Evolutionary conservation across 2,888 invertebrate genomes (phyloP), one percentile per base, ranked within the genome.

Genomic region (Lamellibrachia satsuma): DNA sequence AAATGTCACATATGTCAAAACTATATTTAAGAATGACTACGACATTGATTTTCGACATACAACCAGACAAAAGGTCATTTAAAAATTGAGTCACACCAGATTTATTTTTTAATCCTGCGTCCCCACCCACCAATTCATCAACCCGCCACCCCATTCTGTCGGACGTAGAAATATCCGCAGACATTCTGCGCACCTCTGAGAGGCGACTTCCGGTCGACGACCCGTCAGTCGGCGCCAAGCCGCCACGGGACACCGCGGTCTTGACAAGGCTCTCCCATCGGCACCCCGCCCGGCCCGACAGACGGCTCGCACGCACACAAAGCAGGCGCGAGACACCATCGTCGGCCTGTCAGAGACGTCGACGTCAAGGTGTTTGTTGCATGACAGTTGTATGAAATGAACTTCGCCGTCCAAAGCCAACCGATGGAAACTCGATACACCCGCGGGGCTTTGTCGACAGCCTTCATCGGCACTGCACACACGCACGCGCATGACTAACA

Each of bases 311-410:
- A 15, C 4, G 75, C n/a, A 75, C 22, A 75, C 75, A 75, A 75
- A 75, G 75, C 75, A 22, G 75, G 75, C 75, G 75, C 75, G 75
- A 75, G 75, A 75, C 75, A 75, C 22, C 39, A 22, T 75, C 75
- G 75, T 75, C 75, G 75, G 22, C 15, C 75, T 75, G 75, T 75
- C 75, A 75, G 22, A n/a, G 22, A 15, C 75, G 75, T 75, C 75
- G 75, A 75, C 75, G 22, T 75, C 22, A 22, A 75, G 75, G 75
- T 75, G 75, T 75, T 75, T 75, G 75, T 75, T 75, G 75, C 75
- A 75, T 75, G 75, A 75, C 75, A 75, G 75, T 75, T 75, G 75
- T 75, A n/a, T 75, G 75, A 75, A 75, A 75, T n/a, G 75, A 75
- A 75, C 75, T 15, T 75, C 75, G 75, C 22, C 75, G 75, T 75